A percentile compares a stretch with the other conserved stretches of the same genome.
phyloP scores from a whole-genome alignment of 2,888 invertebrate genomes.

The Plagiodera versicolora region DNA sequence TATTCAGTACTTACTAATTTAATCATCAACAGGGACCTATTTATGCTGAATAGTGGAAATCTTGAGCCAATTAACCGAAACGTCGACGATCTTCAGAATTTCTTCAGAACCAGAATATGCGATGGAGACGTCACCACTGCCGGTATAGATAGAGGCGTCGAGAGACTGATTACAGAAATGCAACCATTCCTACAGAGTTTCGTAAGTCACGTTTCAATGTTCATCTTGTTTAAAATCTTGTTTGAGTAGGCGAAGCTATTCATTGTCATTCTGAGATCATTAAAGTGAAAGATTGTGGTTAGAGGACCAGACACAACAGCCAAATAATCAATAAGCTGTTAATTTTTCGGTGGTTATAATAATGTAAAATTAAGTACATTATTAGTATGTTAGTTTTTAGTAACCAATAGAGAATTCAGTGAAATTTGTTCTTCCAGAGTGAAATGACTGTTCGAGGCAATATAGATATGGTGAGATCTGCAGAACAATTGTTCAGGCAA shows the following conservation, averaged over 20 bases:
- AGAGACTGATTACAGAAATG: slow-evolving; percentile 54
- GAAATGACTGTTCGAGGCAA: slow-evolving; percentile 45
- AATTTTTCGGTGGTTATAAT: too few species aligned
- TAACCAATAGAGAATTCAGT: too few species aligned
- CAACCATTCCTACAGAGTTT: slow-evolving; percentile 53
- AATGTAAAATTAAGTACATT: too few species aligned
- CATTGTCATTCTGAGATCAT: too few species aligned
- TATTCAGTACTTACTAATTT: too few species aligned
- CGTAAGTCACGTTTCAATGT: slow-evolving; percentile 48
- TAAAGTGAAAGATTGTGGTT: too few species aligned
- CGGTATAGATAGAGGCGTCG: slow-evolving; percentile 54
- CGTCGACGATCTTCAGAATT: slow-evolving; percentile 54
- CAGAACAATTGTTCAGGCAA: slow-evolving; percentile 46
- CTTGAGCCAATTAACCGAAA: slow-evolving; percentile 54
- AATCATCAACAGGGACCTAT: slow-evolving; percentile 46
- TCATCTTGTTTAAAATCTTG: not conserved
- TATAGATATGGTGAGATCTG: slow-evolving; percentile 50
- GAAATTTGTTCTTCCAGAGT: slow-evolving; percentile 38
- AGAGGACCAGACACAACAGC: too few species aligned
- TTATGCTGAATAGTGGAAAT: slow-evolving; percentile 50
- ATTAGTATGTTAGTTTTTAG: too few species aligned
- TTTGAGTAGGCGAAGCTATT: not conserved
- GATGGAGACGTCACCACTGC: slow-evolving; percentile 51
- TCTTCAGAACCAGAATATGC: slow-evolving; percentile 55
- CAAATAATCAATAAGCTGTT: too few species aligned